phyloP scores from a whole-genome alignment of 2,113 vertebrate genomes.

The Ptyas mucosa region DNA sequence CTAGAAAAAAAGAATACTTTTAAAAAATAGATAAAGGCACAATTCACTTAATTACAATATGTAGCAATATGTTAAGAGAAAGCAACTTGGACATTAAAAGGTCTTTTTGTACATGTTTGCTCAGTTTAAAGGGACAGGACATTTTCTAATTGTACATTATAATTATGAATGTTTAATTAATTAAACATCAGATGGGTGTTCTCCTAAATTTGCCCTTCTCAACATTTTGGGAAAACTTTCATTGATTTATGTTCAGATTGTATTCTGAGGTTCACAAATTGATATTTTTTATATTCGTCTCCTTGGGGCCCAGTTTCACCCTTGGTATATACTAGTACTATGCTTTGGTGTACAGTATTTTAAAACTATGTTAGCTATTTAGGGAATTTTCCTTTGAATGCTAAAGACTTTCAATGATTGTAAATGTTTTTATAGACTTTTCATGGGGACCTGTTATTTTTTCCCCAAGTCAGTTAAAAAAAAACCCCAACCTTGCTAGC shows the following conservation, averaged over 20 bases:
- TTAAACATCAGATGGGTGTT: not conserved
- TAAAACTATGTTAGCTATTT: not conserved
- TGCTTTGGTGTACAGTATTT: not conserved
- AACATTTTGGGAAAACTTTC: not conserved
- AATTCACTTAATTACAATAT: not conserved
- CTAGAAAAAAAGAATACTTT: constrained; percentile 60
- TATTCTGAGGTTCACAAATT: not conserved
- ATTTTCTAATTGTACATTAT: not conserved
- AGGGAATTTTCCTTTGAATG: not conserved
- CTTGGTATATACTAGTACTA: not conserved
- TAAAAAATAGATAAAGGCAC: not conserved
- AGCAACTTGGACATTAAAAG: not conserved
- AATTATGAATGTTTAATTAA: not conserved
- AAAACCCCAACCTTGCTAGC: not conserved
- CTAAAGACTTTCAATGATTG: not conserved
- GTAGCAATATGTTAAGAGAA: not conserved
- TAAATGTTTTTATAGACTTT: not conserved
- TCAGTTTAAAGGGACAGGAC: not conserved
- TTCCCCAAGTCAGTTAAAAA: not conserved
- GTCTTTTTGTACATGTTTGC: not conserved
- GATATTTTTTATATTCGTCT: not conserved
- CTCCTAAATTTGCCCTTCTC: not conserved
- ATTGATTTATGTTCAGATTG: not conserved
- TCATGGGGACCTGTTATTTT: not conserved
- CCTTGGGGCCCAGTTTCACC: not conserved